These are phyloP conservation scores for Danio tinwini DNA, from an alignment of 2,797 vertebrate genomes.

Conservation along the genomic window DNA sequence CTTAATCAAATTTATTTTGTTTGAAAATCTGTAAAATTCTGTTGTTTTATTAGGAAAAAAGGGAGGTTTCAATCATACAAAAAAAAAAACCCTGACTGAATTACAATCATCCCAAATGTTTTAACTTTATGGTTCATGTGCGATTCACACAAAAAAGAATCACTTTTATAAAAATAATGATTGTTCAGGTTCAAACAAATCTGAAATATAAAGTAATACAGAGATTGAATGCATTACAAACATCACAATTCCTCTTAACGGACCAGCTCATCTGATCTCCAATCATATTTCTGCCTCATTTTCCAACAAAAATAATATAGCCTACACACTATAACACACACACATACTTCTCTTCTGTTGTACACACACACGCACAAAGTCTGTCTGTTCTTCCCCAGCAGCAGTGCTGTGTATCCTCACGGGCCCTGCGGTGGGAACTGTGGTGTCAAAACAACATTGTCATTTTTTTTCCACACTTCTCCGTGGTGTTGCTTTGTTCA, in stretches of 20 bases:
- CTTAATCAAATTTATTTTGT: too few relatives aligned
- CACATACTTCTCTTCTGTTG: not conserved
- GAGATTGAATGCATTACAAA: not conserved
- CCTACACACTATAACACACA: not conserved
- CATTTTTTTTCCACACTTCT: constrained; percentile 63
- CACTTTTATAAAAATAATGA: too few relatives aligned
- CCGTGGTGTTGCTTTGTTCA: constrained; percentile 74
- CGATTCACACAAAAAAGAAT: too few relatives aligned
- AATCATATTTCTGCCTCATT: not conserved
- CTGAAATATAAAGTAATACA: too few relatives aligned
- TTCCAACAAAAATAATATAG: not conserved
- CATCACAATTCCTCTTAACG: not conserved
- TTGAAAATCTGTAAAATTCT: too few relatives aligned
- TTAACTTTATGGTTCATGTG: too few relatives aligned
- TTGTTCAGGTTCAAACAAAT: too few relatives aligned
- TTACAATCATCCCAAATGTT: too few relatives aligned
- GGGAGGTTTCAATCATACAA: too few relatives aligned
- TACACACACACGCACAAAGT: constrained; percentile 20
- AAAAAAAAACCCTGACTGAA: too few relatives aligned
- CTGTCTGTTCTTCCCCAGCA: constrained; percentile 34
- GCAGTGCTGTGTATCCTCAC: constrained; percentile 60
- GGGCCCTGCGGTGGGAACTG: constrained; percentile 67
- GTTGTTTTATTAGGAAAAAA: too few relatives aligned
- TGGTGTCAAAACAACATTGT: constrained; percentile 79
- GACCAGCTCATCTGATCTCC: not conserved